Percentiles rank a stretch among this genome's conserved stretches.
phyloP scores from a whole-genome alignment of 2,888 invertebrate species.

The Eucera pruinosa region DNA sequence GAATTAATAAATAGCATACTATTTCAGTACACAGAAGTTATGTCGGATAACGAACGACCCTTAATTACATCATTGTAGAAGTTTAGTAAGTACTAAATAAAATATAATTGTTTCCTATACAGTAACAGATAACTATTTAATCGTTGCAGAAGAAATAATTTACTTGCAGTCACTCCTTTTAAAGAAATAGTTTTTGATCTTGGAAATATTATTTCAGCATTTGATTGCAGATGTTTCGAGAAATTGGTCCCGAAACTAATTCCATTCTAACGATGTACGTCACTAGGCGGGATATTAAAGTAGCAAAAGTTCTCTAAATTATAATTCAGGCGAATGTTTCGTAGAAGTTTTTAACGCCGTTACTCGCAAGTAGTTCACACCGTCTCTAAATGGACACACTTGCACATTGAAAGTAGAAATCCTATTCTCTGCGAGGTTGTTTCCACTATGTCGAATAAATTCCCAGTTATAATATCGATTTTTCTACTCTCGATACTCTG shows the following conservation, averaged over 20 bases:
- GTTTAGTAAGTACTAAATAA: too few relatives aligned
- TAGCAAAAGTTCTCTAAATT: not conserved
- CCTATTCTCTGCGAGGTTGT: not conserved
- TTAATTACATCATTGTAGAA: too few relatives aligned
- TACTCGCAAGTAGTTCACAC: constrained; percentile 11
- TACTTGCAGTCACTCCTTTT: not conserved
- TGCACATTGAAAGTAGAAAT: constrained; percentile 7
- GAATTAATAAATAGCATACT: too few relatives aligned
- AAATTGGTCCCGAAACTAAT: constrained; percentile 20
- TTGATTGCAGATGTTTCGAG: constrained; percentile 3
- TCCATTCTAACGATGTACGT: constrained; percentile 1
- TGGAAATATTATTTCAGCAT: not conserved
- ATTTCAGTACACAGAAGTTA: too few relatives aligned
- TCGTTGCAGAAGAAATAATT: too few relatives aligned
- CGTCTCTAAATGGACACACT: constrained; percentile 8
- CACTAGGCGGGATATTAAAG: constrained; percentile 7
- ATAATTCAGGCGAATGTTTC: constrained; percentile 23
- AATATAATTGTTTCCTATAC: too few relatives aligned
- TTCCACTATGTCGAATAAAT: not conserved
- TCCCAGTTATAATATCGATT: not conserved
- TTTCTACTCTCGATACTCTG: not conserved
- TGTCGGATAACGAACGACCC: too few relatives aligned
- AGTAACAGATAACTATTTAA: too few relatives aligned
- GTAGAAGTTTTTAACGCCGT: constrained; percentile 8
- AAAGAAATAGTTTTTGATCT: not conserved